Evolutionary conservation across 2,797 vertebrate genomes (phyloP).

Genomic region (Cuniculus paca): DNA sequence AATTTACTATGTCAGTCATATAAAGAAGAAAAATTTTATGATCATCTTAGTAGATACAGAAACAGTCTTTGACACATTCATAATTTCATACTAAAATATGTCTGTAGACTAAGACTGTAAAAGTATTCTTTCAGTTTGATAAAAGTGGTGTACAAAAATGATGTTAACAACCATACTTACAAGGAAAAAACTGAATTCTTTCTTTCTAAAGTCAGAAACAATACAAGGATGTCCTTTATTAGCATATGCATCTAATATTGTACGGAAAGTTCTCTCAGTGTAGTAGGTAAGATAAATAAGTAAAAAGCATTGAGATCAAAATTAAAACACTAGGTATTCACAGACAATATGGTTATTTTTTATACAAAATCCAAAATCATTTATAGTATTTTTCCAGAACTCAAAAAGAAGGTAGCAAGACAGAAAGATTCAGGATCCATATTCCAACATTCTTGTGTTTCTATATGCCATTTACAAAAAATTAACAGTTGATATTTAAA

Average conservation of each 20-base stretch:
- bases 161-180: background rate
- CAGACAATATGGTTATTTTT: background rate
- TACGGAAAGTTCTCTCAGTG: background rate
- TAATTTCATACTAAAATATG: background rate
- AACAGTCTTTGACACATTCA: background rate
- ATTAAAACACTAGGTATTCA: background rate
- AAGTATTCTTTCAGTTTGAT: background rate
- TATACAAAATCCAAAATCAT: background rate
- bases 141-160: background rate
- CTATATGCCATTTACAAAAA: background rate
- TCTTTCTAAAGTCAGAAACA: background rate
- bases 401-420: background rate
- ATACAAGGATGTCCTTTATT: background rate
- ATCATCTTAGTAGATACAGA: background rate
- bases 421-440: background rate
- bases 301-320: background rate
- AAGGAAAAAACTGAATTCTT: background rate
- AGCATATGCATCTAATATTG: background rate
- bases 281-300: background rate
- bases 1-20: background rate
- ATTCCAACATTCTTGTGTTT: background rate
- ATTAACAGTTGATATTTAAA: background rate
- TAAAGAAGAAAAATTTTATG: background rate
- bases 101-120: background rate
- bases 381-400: background rate